Conservation (phyloP, 2,888 invertebrate species). For the Gonocerus acuteangulatus region DNA sequence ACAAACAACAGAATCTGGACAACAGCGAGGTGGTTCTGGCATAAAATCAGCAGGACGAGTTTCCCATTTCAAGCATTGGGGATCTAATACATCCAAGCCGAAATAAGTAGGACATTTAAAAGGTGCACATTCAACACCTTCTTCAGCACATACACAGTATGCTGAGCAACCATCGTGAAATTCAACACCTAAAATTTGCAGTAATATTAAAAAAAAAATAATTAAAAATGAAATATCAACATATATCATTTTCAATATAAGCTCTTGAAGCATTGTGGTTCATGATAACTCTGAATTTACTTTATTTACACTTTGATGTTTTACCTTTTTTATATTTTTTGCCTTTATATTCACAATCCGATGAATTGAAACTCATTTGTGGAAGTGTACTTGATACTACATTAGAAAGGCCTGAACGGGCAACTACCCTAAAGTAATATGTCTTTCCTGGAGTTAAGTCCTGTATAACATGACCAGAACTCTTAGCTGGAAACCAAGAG, state of each 20-base stretch:
- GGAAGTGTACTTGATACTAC: slow-evolving; percentile 38
- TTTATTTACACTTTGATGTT: too few relatives aligned
- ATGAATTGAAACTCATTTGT: slow-evolving; percentile 27
- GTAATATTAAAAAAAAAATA: neutral
- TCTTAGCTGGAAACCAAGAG: slow-evolving; percentile 42
- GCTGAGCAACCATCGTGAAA: slow-evolving; percentile 76
- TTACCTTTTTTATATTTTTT: slow-evolving; percentile 40
- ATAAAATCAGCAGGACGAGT: slow-evolving; percentile 63
- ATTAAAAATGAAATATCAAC: neutral
- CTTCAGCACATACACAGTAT: slow-evolving; percentile 65
- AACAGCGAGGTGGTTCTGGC: slow-evolving; percentile 69
- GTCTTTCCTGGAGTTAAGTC: slow-evolving; percentile 44
- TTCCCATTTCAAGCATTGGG: slow-evolving; percentile 79
- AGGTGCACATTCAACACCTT: slow-evolving; percentile 66
- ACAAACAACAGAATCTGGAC: slow-evolving; percentile 69
- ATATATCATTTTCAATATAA: too few relatives aligned
- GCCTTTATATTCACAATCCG: slow-evolving; percentile 42
- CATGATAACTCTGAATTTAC: too few relatives aligned
- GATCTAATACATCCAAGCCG: slow-evolving; percentile 75
- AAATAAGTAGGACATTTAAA: slow-evolving; percentile 77
- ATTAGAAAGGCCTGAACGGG: slow-evolving; percentile 40
- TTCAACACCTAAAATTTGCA: slow-evolving; percentile 52
- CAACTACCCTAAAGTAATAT: slow-evolving; percentile 43
- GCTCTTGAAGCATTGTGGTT: neutral
- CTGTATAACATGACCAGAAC: slow-evolving; percentile 35